Evolutionary conservation across 1,140 invertebrate genomes (phyloP).

Genomic region (Brevipalpus yothersi): DNA sequence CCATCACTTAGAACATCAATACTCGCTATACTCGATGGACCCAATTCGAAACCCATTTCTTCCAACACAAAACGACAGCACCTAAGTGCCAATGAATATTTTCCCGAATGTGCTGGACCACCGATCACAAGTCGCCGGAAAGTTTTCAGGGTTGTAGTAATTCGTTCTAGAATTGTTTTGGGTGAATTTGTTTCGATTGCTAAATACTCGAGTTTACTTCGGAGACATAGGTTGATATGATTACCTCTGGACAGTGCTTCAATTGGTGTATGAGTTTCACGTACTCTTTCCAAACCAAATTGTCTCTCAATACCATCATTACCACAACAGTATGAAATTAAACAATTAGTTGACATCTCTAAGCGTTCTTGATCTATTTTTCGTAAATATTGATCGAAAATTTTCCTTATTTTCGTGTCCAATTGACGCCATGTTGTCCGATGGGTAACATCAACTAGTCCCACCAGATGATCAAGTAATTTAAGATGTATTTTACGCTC

Average conservation of each 20-base stretch:
- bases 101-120: background rate
- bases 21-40: background rate
- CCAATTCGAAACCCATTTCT: too few relatives aligned
- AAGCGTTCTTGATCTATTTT: background rate
- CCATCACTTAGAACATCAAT: background rate
- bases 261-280: background rate
- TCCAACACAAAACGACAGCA: too few relatives aligned
- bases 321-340: background rate
- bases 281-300: background rate
- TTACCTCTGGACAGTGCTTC: background rate
- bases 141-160: background rate
- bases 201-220: background rate
- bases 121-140: background rate
- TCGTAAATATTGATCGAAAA: background rate
- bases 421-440: background rate
- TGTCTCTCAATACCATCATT: background rate
- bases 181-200: background rate
- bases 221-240: background rate
- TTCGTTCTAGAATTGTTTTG: background rate
- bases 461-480: background rate
- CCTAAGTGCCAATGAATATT: background rate
- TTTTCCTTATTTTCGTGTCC: background rate
- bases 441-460: background rate
- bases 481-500: background rate
- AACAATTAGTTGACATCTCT: background rate